Evolutionary conservation across 2,888 invertebrate species (phyloP).

Genomic region (Serripes groenlandicus): DNA sequence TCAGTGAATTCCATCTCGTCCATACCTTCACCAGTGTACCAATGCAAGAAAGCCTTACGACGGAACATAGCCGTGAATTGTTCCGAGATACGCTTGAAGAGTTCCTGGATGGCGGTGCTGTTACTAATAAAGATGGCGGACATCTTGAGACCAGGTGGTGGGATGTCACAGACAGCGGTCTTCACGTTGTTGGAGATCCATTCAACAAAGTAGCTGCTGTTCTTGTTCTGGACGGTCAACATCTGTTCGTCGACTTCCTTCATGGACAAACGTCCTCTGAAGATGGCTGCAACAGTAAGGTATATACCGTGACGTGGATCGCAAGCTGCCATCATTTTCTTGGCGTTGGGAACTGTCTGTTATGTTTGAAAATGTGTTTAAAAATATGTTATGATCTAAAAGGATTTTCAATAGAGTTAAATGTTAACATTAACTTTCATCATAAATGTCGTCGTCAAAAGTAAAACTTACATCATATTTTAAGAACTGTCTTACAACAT

Average conservation of each 20-base stretch:
- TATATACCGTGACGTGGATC: conserved; percentile 96
- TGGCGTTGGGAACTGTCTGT: too few relatives aligned
- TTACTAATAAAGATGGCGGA: conserved; percentile 11
- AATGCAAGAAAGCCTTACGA: conserved; percentile 98
- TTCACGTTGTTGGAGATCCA: conserved; percentile 20
- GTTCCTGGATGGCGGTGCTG: conserved; percentile 22
- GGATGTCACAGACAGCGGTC: conserved; percentile 21
- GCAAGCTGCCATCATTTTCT: conserved; percentile 99
- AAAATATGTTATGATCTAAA: too few relatives aligned
- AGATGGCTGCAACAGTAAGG: conserved; percentile 94
- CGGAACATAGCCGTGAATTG: conserved; percentile 95
- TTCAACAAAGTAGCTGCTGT: conserved; percentile 20
- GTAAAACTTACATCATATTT: too few relatives aligned
- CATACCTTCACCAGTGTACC: conserved; percentile 99
- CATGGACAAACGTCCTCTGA: conserved; percentile 97
- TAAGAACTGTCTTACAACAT: too few relatives aligned
- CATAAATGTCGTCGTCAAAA: too few relatives aligned
- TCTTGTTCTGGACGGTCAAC: conserved; percentile 16
- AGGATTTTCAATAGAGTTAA: too few relatives aligned
- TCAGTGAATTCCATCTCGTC: conserved; percentile 92
- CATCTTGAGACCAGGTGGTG: conserved; percentile 20
- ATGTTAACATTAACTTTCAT: too few relatives aligned
- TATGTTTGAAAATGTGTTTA: too few relatives aligned
- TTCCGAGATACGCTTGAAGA: conserved; percentile 63
- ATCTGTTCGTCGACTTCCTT: conserved; percentile 21